Evolutionary conservation across 2,113 vertebrate species (phyloP), one percentile per base, ranked within the genome.

Genomic region (Neodon shergylaensis): DNA sequence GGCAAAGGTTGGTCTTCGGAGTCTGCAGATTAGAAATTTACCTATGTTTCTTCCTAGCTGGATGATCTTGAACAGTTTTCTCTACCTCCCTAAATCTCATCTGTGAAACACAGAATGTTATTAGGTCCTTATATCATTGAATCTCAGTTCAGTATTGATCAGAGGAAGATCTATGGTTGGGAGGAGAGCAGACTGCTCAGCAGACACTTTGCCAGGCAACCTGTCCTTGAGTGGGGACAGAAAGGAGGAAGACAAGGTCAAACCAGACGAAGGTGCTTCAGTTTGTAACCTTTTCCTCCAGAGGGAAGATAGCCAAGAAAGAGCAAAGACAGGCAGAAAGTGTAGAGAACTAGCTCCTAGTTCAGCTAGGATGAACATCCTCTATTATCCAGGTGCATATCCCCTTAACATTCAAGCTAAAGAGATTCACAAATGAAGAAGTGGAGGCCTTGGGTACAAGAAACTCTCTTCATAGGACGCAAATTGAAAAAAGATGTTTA

Each of bases 61-160:
- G 44, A 33, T 89, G 72, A 96, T 88, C 91, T 94, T 94, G 44
- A 86, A 54, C 0, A 13, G 44, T 54, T 94, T 90, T 73, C 24
- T 86, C 90, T 88, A 78, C 81, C 77, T 95, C 39, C 88, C 86
- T 96, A 96, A 96, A 96, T 95, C 94, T 96, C 85, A 95, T 94
- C 90, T 88, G 17, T 92, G 84, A 95, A 89, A 66, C 22, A 65
- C 79, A 7, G 10, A 95, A 88, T n/a, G 52, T 44, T 92, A 96
- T 81, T 94, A 90, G 52, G 65, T 91, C 58, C 88, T 94, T 61
- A 36, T 91, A 94, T 96, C 87, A 94, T 9, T 96, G 91, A 95
- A 86, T 87, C 68, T 87, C 10, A n/a, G 77, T 36, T 78, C 61
- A 94, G 44, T 86, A 96, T 78, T 65, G 94, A 96, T 96, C 81